A percentile compares a stretch with the other conserved stretches of the same genome.
phyloP scores from a whole-genome alignment of 92 coral and sea anemone species.

The Blastomussa wellsi region DNA sequence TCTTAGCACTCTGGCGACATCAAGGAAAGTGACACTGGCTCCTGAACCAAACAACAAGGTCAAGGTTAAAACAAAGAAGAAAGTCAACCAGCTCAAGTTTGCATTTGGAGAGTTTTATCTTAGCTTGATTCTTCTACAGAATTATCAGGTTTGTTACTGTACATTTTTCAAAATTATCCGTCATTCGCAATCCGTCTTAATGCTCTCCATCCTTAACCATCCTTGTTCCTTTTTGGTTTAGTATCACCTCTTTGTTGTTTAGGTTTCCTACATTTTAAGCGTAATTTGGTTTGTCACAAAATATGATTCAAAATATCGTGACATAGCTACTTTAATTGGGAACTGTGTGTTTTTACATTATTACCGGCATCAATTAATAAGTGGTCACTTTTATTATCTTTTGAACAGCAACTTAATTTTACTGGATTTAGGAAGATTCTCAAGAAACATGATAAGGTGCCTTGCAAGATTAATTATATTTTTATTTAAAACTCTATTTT shows the following conservation, averaged over 20 bases:
- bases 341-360: too few species aligned
- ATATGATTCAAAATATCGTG: too few species aligned
- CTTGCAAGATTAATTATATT: neutral
- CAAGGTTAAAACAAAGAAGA: constrained; percentile 67
- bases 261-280: too few species aligned
- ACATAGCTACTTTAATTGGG: too few species aligned
- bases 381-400: neutral
- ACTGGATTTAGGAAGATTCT: constrained; percentile 99
- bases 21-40: constrained; percentile 66
- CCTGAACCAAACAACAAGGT: constrained; percentile 63
- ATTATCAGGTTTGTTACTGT: constrained; percentile 72
- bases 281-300: too few species aligned
- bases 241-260: too few species aligned
- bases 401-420: constrained; percentile 95
- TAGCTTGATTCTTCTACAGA: constrained; percentile 88
- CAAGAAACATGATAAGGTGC: constrained; percentile 98
- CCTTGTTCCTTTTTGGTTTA: too few species aligned
- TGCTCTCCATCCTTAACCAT: too few species aligned
- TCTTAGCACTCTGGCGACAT: constrained; percentile 61
- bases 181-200: too few species aligned
- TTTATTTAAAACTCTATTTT: neutral
- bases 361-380: too few species aligned
- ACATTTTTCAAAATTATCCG: too few species aligned
- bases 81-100: constrained; percentile 81
- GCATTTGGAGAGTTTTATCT: constrained; percentile 98